These are phyloP conservation scores for Brachionichthys hirsutus DNA, from an alignment of 2,113 vertebrate species.

Conservation along the genomic window DNA sequence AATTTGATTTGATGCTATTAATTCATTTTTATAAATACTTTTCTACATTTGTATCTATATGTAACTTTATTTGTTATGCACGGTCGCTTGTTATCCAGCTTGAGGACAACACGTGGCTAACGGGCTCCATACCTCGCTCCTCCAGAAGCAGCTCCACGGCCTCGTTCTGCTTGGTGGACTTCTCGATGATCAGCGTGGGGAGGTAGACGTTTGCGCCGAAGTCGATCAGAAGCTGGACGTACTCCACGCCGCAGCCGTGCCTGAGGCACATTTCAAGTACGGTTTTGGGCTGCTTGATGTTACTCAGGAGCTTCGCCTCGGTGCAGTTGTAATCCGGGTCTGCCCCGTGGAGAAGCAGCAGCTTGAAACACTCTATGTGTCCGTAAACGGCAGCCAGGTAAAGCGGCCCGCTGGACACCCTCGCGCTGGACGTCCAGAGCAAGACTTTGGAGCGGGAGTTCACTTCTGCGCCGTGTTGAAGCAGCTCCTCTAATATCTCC, in stretches of 20 bases:
- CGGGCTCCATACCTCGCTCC: conserved; percentile 82
- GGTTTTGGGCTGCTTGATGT: conserved; percentile 77
- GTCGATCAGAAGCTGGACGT: conserved; percentile 87
- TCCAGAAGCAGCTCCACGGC: conserved; percentile 82
- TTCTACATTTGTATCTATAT: no score
- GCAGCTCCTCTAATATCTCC: conserved; percentile 82
- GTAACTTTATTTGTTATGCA: no score
- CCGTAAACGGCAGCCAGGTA: conserved; percentile 89
- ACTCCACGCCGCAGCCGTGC: conserved; percentile 79
- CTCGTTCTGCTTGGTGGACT: conserved; percentile 75
- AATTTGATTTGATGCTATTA: no score
- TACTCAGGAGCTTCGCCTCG: conserved; percentile 61
- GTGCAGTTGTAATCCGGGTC: conserved; percentile 81
- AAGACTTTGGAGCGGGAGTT: conserved; percentile 80
- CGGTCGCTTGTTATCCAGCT: no score
- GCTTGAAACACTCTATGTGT: conserved; percentile 88
- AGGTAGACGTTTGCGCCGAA: conserved; percentile 94
- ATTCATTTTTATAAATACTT: no score
- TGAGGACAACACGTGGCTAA: no score
- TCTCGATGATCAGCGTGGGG: conserved; percentile 72
- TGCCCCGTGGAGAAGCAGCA: conserved; percentile 86
- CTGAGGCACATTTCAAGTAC: conserved; percentile 81
- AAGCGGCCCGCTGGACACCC: conserved; percentile 86
- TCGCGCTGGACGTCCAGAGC: conserved; percentile 82
- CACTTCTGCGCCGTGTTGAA: conserved; percentile 80